phyloP scores from a whole-genome alignment of 1,140 invertebrate genomes.

The Whitmania pigra region DNA sequence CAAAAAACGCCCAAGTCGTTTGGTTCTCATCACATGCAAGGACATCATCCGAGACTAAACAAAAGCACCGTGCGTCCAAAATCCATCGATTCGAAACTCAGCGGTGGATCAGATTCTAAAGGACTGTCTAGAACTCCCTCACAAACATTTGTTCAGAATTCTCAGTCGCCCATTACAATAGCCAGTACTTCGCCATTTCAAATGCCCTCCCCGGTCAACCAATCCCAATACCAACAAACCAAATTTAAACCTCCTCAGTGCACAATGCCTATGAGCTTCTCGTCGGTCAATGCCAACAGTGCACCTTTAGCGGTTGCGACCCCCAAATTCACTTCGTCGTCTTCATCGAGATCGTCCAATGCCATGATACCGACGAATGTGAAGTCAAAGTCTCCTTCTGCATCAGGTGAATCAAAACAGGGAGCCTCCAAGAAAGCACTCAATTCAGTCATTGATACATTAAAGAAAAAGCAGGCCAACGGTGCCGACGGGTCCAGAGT shows the following conservation, averaged over 20 bases:
- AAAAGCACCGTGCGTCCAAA: not conserved
- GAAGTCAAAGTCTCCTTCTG: not conserved
- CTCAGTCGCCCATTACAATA: not conserved
- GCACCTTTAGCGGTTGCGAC: not conserved
- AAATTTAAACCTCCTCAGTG: conserved; percentile 11
- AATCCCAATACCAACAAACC: not conserved
- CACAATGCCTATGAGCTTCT: not conserved
- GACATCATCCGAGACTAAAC: not conserved
- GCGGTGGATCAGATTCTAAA: not conserved
- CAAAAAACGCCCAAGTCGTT: not conserved
- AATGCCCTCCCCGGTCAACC: not conserved
- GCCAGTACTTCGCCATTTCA: not conserved
- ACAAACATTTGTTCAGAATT: not conserved
- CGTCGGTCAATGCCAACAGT: not conserved
- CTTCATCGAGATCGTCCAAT: not conserved
- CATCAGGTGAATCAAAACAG: not conserved
- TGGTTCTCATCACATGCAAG: not conserved
- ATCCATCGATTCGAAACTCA: not conserved
- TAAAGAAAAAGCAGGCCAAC: conserved; percentile 42
- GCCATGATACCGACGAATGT: not conserved
- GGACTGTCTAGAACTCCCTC: not conserved
- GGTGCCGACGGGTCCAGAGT: not conserved
- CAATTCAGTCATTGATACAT: conserved; percentile 60
- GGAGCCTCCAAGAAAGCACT: too few species aligned
- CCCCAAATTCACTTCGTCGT: not conserved